A percentile compares a stretch with the other conserved stretches of the same genome.
Evolutionary conservation across 2,113 vertebrate species (phyloP).

Genomic region (Ploceus nigricollis): DNA sequence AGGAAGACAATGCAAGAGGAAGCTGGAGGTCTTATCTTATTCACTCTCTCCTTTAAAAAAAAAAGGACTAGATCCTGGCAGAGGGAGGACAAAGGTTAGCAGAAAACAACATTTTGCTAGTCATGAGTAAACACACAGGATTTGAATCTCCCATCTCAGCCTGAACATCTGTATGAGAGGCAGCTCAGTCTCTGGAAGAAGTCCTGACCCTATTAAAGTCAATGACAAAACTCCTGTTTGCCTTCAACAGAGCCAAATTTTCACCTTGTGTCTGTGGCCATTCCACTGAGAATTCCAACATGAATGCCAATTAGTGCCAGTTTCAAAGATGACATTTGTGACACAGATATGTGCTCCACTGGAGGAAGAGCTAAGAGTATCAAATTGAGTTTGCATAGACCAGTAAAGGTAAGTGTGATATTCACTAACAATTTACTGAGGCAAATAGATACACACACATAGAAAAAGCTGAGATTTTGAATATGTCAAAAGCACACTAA

Average conservation of each 20-base stretch:
- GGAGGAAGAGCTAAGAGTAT: conserved; percentile 25
- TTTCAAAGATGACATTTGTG: conserved; percentile 44
- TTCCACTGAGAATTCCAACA: conserved; percentile 38
- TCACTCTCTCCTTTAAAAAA: neutral
- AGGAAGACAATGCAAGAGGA: neutral
- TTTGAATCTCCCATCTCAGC: neutral
- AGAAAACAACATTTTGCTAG: neutral
- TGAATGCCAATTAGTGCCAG: conserved; percentile 60
- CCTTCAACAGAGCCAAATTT: conserved; percentile 25
- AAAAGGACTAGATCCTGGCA: neutral
- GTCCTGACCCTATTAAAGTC: conserved; percentile 50
- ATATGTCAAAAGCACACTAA: neutral
- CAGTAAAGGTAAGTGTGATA: neutral
- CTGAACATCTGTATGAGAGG: neutral
- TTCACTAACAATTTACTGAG: conserved; percentile 16
- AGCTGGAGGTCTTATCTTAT: neutral
- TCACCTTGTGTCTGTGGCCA: conserved; percentile 22
- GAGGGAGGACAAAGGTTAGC: neutral
- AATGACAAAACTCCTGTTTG: conserved; percentile 36
- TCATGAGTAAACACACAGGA: neutral
- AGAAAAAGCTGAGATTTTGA: neutral
- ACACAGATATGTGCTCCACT: neutral
- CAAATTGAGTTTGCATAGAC: conserved; percentile 1
- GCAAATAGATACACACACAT: neutral
- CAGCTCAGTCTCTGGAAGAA: conserved; percentile 9